Evolutionary conservation across 2,113 vertebrate genomes (phyloP).

Genomic region (Papio anubis): DNA sequence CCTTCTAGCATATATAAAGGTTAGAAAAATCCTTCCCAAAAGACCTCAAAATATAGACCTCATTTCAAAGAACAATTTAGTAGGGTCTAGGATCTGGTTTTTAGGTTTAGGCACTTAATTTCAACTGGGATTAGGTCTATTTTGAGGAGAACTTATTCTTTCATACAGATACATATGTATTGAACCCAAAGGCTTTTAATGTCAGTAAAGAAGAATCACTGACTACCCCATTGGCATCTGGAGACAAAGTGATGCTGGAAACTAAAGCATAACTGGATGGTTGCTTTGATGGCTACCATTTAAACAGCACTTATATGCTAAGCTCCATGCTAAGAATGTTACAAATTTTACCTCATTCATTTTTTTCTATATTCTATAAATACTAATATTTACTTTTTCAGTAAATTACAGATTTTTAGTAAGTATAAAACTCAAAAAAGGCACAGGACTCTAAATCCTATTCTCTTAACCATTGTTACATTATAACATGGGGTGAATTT

Average conservation of each 20-base stretch:
- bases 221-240: not conserved
- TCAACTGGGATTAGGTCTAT: not conserved
- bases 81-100: not conserved
- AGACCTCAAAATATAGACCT: not conserved
- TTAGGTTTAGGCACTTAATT: not conserved
- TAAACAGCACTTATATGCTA: not conserved
- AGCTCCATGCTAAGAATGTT: not conserved
- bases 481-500: not conserved
- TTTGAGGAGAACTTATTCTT: not conserved
- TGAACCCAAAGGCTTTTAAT: not conserved
- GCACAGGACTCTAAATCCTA: not conserved
- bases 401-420: not conserved
- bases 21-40: not conserved
- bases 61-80: constrained; percentile 9
- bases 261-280: not conserved
- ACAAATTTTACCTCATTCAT: not conserved
- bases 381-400: not conserved
- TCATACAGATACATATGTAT: not conserved
- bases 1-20: not conserved
- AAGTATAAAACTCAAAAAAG: not conserved
- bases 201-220: not conserved
- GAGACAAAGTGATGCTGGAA: not conserved
- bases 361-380: not conserved
- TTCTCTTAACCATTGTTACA: not conserved
- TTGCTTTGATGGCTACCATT: not conserved